Base-by-base conservation (phyloP, 2,888 invertebrate genomes). In the Nebria salina region DNA sequence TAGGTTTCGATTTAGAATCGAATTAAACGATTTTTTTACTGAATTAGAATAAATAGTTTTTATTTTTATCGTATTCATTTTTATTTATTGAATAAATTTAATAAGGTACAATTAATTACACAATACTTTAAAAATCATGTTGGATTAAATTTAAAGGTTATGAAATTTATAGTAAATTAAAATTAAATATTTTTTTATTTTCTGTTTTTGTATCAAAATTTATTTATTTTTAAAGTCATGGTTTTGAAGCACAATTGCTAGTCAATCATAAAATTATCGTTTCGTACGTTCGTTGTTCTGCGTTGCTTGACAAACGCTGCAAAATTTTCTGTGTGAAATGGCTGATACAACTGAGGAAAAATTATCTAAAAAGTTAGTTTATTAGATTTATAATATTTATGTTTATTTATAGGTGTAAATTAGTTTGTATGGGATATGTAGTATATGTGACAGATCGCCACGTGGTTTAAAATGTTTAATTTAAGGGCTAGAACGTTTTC, bases 291-390 rank as follows among this genome's bases (percentile, higher is more conserved):
- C 34, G 34, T 73, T n/a, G 64, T 41, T 64, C 54, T 68, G 34
- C 15, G 54, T 72, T 66, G 7, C 74, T 26, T 75, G 70, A 80
- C 20, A 79, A 75, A 80, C 80, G 80, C 75, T 20, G 20, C 80
- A 80, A 80, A 75, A 72, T 65, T 72, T 65, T 75, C 25, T 34
- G 73, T 73, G 15, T 13, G 73, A 73, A 65, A 93, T 93, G 93
- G 92, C 92, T 86, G 93, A 93, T 86, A 87, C 87, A 84, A 85
- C 88, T 80, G 89, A 86, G 86, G 93, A 92, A 89, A 92, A 92
- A 86, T 85, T 93, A 83, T 93, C 93, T 11, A 94, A 94, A 90
- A 94, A 93, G 93, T 93, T 91, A 92, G 93, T 88, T 68, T 13
- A 41, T 64, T 77, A 77, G 77, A 76, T 76, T 20, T 13, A 72